These are phyloP conservation scores for Henricia sp. DNA, from an alignment of 53 echinoderm and acorn worm species.

Conservation along the genomic window DNA sequence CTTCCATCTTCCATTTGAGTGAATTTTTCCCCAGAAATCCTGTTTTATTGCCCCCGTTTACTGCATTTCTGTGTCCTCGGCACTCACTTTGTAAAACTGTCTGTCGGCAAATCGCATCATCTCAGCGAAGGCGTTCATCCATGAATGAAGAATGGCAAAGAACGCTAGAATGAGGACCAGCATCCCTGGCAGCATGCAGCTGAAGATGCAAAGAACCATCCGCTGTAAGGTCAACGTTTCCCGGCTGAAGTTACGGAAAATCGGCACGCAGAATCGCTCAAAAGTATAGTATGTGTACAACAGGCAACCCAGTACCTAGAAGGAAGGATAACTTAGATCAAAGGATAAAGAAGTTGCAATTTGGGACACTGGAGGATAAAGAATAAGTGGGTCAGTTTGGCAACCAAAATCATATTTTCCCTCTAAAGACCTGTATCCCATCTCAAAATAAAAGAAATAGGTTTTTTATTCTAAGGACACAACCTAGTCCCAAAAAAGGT, in stretches of 20 bases:
- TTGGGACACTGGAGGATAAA: too few relatives aligned
- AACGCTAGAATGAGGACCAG: constrained; percentile 84
- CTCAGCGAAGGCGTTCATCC: constrained; percentile 96
- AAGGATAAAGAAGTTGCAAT: too few relatives aligned
- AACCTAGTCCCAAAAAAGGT: too few relatives aligned
- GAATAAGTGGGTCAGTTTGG: too few relatives aligned
- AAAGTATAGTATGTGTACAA: constrained; percentile 92
- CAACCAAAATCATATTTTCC: too few relatives aligned
- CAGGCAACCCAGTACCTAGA: constrained; percentile 77
- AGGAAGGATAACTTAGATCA: background rate
- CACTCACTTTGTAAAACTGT: constrained; percentile 93
- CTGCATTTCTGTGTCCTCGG: too few relatives aligned
- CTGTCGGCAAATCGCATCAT: constrained; percentile 97
- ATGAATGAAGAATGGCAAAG: constrained; percentile 89
- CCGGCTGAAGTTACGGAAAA: constrained; percentile 82
- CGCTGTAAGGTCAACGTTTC: constrained; percentile 78
- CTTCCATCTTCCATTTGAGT: too few relatives aligned
- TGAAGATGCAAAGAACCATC: constrained; percentile 68
- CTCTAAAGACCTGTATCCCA: too few relatives aligned
- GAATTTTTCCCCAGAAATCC: too few relatives aligned
- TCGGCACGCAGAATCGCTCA: constrained; percentile 82
- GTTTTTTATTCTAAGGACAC: too few relatives aligned
- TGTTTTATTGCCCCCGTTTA: too few relatives aligned
- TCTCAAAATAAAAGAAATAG: too few relatives aligned
- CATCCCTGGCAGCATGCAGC: constrained; percentile 90